Evolutionary conservation across 2,113 vertebrate genomes (phyloP).

Genomic region (Hystrix brachyura): DNA sequence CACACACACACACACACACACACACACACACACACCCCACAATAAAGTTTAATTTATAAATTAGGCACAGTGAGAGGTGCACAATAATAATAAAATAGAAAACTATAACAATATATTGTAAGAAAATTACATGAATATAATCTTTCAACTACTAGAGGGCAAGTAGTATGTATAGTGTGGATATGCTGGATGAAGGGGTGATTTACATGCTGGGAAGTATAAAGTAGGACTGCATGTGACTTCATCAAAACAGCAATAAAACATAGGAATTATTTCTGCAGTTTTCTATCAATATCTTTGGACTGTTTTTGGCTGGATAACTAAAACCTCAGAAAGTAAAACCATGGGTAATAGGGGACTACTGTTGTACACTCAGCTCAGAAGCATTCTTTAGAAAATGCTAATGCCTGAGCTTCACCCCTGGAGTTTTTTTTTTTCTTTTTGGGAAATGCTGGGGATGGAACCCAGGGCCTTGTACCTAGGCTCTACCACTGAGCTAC

Average conservation of each 20-base stretch:
- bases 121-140: background rate
- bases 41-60: slow-evolving; percentile 31
- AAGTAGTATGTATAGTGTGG: background rate
- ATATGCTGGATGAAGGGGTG: background rate
- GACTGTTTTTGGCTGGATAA: background rate
- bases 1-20: background rate
- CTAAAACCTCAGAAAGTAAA: background rate
- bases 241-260: background rate
- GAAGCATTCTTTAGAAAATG: background rate
- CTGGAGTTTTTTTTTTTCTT: background rate
- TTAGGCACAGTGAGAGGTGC: background rate
- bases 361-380: background rate
- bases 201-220: background rate
- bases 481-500: background rate
- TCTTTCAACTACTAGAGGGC: background rate
- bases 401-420: background rate
- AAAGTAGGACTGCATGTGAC: background rate
- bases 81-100: background rate
- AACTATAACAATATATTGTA: background rate
- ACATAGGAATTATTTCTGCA: background rate
- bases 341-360: background rate
- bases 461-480: background rate
- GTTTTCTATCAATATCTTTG: background rate
- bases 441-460: background rate
- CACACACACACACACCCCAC: background rate